Conservation (phyloP, 2,797 vertebrate genomes). For the Acrossocheilus wenchowensis region DNA sequence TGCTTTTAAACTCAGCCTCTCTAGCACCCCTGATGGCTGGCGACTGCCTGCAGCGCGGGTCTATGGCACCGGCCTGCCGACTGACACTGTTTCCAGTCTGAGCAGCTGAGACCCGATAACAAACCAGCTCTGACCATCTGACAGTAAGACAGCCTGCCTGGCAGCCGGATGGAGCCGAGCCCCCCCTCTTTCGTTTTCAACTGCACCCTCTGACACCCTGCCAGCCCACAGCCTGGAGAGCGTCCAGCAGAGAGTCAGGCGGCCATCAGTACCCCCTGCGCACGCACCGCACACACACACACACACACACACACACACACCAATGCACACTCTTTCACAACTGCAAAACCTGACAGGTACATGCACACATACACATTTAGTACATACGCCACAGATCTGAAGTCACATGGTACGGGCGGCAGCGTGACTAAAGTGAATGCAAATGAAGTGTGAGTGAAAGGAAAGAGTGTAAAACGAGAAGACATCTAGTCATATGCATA, state of each 20-base stretch:
- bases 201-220: conserved; percentile 51
- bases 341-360: conserved; percentile 8
- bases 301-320: conserved; percentile 7
- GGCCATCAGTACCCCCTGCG: conserved; percentile 38
- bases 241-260: conserved; percentile 42
- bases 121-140: conserved; percentile 80
- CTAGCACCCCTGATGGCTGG: conserved; percentile 51
- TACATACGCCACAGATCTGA: not conserved
- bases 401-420: not conserved
- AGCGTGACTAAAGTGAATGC: conserved; percentile 40
- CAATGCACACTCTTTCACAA: conserved; percentile 23
- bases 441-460: conserved; percentile 52
- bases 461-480: conserved; percentile 54
- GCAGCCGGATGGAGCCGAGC: conserved; percentile 36
- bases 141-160: conserved; percentile 64
- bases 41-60: not conserved
- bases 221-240: conserved; percentile 51
- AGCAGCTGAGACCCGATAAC: conserved; percentile 76
- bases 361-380: not conserved
- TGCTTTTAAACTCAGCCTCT: conserved; percentile 36
- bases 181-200: conserved; percentile 32
- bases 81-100: conserved; percentile 71
- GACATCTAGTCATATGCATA: conserved; percentile 17
- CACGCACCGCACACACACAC: not conserved
- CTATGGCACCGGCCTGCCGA: conserved; percentile 66